Percentiles rank a stretch among this genome's conserved stretches.
Evolutionary conservation across 2,888 invertebrate genomes (phyloP).

Genomic region (Macaria liturata): DNA sequence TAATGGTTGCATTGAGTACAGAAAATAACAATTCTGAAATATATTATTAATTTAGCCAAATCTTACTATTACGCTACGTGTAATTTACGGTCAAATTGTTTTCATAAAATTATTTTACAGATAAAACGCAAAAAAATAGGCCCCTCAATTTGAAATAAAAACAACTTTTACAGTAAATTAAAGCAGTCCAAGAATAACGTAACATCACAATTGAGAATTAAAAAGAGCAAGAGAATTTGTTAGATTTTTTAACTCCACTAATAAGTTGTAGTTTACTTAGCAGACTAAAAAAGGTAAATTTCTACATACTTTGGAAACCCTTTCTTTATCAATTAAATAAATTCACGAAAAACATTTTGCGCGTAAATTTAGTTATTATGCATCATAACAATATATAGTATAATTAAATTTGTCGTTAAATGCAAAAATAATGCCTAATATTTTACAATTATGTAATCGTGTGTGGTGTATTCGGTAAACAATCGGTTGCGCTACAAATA

Average conservation of each 20-base stretch:
- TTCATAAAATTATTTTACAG: slow-evolving; percentile 44
- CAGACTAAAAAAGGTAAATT: too few species aligned
- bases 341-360: slow-evolving; percentile 2
- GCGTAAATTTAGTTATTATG: slow-evolving; percentile 45
- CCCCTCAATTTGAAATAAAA: too few species aligned
- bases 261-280: too few species aligned
- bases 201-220: too few species aligned
- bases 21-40: slow-evolving; percentile 47
- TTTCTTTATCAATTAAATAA: slow-evolving; percentile 20
- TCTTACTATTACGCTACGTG: slow-evolving; percentile 41
- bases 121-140: slow-evolving; percentile 4
- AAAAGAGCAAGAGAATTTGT: too few species aligned
- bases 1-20: slow-evolving; percentile 38
- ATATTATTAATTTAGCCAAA: slow-evolving; percentile 44
- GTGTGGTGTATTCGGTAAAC: slow-evolving; percentile 20
- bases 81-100: slow-evolving; percentile 30
- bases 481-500: slow-evolving; percentile 30
- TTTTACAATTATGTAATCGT: slow-evolving; percentile 30
- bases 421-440: slow-evolving; percentile 52
- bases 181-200: too few species aligned
- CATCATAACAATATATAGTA: slow-evolving; percentile 43
- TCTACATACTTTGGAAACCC: too few species aligned
- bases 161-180: too few species aligned
- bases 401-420: slow-evolving; percentile 37
- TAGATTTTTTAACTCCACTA: too few species aligned